These are phyloP conservation scores for Noctilio leporinus DNA, from an alignment of 2,113 vertebrate species.

Conservation along the genomic window DNA sequence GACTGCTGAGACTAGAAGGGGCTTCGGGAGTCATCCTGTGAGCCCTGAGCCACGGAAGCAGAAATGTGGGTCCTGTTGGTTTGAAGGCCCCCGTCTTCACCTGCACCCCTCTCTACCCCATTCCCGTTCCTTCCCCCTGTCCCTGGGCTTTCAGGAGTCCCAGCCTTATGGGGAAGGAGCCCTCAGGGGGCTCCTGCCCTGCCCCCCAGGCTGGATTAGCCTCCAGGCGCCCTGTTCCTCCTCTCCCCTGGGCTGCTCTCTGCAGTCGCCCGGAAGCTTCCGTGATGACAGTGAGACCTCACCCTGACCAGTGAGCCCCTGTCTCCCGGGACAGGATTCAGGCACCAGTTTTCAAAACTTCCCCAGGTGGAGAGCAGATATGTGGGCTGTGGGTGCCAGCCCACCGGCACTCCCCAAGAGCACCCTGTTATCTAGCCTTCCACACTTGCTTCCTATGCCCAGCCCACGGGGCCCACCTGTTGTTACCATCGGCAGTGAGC, in stretches of 20 bases:
- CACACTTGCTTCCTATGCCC: background rate
- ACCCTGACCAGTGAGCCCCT: background rate
- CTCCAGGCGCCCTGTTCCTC: background rate
- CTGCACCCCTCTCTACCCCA: background rate
- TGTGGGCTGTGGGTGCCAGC: background rate
- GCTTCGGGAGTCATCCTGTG: background rate
- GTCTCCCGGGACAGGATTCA: too few relatives aligned
- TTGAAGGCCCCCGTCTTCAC: background rate
- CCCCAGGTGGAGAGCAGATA: background rate
- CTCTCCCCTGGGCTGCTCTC: background rate
- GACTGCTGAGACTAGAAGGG: background rate
- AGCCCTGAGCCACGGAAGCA: background rate
- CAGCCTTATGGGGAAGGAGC: background rate
- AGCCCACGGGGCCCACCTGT: background rate
- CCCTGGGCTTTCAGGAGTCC: background rate
- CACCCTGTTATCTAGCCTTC: background rate
- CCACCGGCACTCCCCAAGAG: background rate
- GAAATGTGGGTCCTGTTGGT: background rate
- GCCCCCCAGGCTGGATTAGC: background rate
- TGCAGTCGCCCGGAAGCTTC: background rate
- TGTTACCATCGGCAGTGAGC: too few relatives aligned
- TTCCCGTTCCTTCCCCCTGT: background rate
- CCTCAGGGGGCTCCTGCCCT: background rate
- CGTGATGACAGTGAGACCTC: background rate
- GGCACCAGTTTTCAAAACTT: background rate